These are phyloP conservation scores for Drosophila quinaria DNA, from an alignment of 2,888 invertebrate species.

Conservation along the genomic window DNA sequence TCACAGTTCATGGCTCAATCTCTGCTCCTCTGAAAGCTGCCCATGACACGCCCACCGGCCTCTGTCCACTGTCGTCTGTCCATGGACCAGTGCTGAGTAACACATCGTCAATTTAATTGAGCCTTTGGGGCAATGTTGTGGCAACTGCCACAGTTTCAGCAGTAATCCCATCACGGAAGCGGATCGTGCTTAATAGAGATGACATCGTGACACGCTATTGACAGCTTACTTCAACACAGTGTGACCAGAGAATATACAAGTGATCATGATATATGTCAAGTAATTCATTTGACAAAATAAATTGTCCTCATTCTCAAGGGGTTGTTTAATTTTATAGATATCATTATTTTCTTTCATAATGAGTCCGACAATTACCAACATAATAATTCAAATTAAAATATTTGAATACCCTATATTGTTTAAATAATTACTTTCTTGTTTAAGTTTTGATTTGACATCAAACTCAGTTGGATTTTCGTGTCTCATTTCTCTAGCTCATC, in stretches of 20 bases:
- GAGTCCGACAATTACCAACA: too few relatives aligned
- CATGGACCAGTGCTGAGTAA: conserved; percentile 14
- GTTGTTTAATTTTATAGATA: too few relatives aligned
- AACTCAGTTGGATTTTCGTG: background rate
- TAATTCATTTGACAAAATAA: too few relatives aligned
- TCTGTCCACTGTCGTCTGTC: background rate
- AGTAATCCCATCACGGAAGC: conserved; percentile 17
- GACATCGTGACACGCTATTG: conserved; percentile 15
- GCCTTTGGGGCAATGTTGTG: conserved; percentile 37
- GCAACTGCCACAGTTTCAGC: conserved; percentile 39
- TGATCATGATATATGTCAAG: too few relatives aligned
- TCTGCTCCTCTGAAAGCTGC: background rate
- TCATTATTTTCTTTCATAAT: too few relatives aligned
- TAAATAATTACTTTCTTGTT: background rate
- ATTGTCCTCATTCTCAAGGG: too few relatives aligned
- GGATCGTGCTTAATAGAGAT: conserved; percentile 17
- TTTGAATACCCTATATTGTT: background rate
- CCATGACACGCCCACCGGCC: conserved; percentile 10
- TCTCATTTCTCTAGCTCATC: background rate
- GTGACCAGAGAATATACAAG: background rate
- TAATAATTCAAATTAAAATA: too few relatives aligned
- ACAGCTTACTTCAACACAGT: background rate
- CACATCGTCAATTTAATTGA: conserved; percentile 63
- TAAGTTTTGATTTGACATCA: background rate
- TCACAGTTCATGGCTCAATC: conserved; percentile 2